Evolutionary conservation across 2,888 invertebrate genomes (phyloP), one percentile per base, ranked within the genome.

Genomic region (Polymixis lichenea): DNA sequence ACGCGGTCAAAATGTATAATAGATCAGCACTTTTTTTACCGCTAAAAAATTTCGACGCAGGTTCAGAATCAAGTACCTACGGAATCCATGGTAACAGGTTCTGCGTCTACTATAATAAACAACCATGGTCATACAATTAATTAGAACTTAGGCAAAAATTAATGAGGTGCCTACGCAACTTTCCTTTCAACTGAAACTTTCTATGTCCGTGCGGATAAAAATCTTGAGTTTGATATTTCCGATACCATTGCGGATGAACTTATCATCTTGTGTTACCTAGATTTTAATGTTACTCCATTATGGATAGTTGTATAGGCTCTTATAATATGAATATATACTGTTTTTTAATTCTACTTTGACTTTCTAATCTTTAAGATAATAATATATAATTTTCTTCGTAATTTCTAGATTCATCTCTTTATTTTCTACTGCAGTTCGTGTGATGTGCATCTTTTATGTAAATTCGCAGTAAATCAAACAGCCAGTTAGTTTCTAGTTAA

Each of bases 401-500:
- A 38, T 60, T 69, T 66, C 28, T 56, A 60, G 22, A 66, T 69
- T 55, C n/a, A 69, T 81, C n/a, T 68, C 11, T 11, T 4, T 22
- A 61, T 81, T 75, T 81, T 61, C 62, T 32, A 61, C 32, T 25
- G 9, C 65, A n/a, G 22, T 49, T 28, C 38, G 38, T 58, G 60
- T 49, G 38, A 65, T 51, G 46, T 66, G n/a, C 28, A 64, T 56
- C 64, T 80, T 81, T 71, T 65, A 76, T 60, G 66, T 69, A 53
- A 78, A 82, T 82, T 77, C 75, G 4, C 65, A 71, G 72, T 79
- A 78, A 74, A 71, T 73, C 77, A 74, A 74, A 65, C 46, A 65
- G 38, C 70, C 72, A 73, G 78, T 77, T 79, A 87, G 73, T 87
- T 85, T 85, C 87, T 87, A 73, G 61, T 73, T 79, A 87, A 83